phyloP scores from a whole-genome alignment of 2,888 invertebrate genomes.

The Mimumesa dahlbomi region DNA sequence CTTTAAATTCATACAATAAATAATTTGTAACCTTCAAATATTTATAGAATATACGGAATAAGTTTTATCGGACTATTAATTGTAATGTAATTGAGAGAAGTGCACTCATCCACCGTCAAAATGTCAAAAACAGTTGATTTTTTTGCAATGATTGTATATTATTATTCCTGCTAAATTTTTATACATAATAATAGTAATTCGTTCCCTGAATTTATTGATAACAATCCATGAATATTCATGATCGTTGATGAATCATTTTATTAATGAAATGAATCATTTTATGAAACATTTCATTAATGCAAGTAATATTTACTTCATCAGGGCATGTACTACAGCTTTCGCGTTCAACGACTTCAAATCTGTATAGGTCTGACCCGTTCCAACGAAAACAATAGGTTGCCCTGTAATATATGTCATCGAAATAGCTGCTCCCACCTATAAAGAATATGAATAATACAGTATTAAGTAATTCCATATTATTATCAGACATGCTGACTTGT shows the following conservation, averaged over 20 bases:
- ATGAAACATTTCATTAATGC: conserved; percentile 38
- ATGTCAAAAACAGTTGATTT: conserved; percentile 21
- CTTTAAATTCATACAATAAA: conserved; percentile 64
- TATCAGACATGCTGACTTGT: background rate
- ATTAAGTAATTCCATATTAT: no score
- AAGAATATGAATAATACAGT: background rate
- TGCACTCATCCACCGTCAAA: conserved; percentile 7
- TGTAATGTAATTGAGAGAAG: conserved; percentile 12
- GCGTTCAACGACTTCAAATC: conserved; percentile 98
- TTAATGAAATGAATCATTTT: no score
- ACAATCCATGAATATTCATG: conserved; percentile 35
- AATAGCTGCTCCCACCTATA: conserved; percentile 96
- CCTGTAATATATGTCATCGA: conserved; percentile 99
- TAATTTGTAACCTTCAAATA: conserved; percentile 41
- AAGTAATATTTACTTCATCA: conserved; percentile 88
- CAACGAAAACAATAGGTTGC: conserved; percentile 99
- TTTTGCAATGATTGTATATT: conserved; percentile 14
- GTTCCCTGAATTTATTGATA: conserved; percentile 30
- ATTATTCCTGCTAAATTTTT: conserved; percentile 34
- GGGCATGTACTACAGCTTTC: conserved; percentile 96
- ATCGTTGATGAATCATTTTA: conserved; percentile 24
- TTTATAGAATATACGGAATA: background rate
- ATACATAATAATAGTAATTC: conserved; percentile 26
- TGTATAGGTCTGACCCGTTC: conserved; percentile 99
- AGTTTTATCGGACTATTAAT: conserved; percentile 7